Percentiles rank a stretch among this genome's conserved stretches.
Evolutionary conservation across 2,888 invertebrate species (phyloP).

Genomic region (Scaptomyza tumidula): DNA sequence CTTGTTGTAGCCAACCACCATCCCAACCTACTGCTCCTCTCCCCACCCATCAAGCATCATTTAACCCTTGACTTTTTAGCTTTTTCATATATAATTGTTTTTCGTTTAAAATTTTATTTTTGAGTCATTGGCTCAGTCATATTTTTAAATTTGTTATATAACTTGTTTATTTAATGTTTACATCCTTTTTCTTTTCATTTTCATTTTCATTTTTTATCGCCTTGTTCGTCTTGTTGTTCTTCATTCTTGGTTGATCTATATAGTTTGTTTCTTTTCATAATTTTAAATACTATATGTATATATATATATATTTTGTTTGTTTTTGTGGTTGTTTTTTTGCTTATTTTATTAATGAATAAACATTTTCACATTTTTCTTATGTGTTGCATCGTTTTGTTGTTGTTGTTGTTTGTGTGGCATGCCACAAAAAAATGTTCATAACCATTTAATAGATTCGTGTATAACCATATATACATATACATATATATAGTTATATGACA

Average conservation of each 20-base stretch:
- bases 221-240: slow-evolving; percentile 2
- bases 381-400: slow-evolving; percentile 10
- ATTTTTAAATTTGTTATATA: slow-evolving; percentile 67
- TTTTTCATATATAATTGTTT: slow-evolving; percentile 58
- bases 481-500: slow-evolving; percentile 14
- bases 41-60: too few species aligned
- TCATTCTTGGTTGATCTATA: slow-evolving; percentile 26
- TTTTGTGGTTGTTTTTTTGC: slow-evolving; percentile 15
- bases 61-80: neutral
- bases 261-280: slow-evolving; percentile 39
- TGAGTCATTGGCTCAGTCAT: slow-evolving; percentile 84
- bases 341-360: slow-evolving; percentile 56
- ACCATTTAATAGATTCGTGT: slow-evolving; percentile 48
- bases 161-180: slow-evolving; percentile 49
- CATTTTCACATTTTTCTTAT: slow-evolving; percentile 33
- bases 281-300: slow-evolving; percentile 31
- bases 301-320: slow-evolving; percentile 11
- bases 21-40: too few species aligned
- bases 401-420: slow-evolving; percentile 32
- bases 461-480: slow-evolving; percentile 18
- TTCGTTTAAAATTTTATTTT: slow-evolving; percentile 76
- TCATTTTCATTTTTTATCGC: slow-evolving; percentile 1
- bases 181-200: slow-evolving; percentile 27
- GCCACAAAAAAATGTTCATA: slow-evolving; percentile 44
- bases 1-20: too few species aligned